A percentile compares a stretch with the other conserved stretches of the same genome.
Conservation (phyloP, 2,797 vertebrate species). For the Amblyopsis hoosieri region DNA sequence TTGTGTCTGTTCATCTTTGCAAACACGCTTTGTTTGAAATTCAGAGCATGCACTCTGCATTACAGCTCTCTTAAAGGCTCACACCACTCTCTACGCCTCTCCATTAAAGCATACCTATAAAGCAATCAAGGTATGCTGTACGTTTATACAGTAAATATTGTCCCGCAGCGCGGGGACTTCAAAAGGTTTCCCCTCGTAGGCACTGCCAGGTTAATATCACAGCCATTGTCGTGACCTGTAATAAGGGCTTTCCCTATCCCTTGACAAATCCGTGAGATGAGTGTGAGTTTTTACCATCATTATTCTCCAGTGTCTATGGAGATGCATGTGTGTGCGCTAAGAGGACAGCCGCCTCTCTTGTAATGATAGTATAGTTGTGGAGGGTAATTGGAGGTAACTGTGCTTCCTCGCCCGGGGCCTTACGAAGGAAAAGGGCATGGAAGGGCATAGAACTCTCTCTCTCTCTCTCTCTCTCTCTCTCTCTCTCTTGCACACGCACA, state of each 20-base stretch:
- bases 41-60: no score
- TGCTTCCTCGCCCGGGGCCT: conserved; percentile 49
- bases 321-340: conserved; percentile 54
- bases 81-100: no score
- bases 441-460: conserved; percentile 3
- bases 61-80: no score
- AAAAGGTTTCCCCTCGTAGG: conserved; percentile 25
- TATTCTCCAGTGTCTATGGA: conserved; percentile 50
- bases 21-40: no score
- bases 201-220: conserved; percentile 61
- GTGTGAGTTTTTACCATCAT: conserved; percentile 64
- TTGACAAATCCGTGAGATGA: conserved; percentile 59
- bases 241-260: conserved; percentile 70
- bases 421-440: conserved; percentile 54
- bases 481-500: neutral
- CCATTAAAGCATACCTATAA: no score
- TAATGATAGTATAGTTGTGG: conserved; percentile 70
- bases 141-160: no score
- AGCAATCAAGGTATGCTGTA: no score
- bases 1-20: no score
- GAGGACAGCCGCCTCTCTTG: conserved; percentile 64
- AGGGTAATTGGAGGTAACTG: conserved; percentile 63
- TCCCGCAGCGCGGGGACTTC: no score
- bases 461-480: no score
- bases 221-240: conserved; percentile 66